Evolutionary conservation across 2,113 vertebrate genomes (phyloP).

Genomic region (Columbina picui): DNA sequence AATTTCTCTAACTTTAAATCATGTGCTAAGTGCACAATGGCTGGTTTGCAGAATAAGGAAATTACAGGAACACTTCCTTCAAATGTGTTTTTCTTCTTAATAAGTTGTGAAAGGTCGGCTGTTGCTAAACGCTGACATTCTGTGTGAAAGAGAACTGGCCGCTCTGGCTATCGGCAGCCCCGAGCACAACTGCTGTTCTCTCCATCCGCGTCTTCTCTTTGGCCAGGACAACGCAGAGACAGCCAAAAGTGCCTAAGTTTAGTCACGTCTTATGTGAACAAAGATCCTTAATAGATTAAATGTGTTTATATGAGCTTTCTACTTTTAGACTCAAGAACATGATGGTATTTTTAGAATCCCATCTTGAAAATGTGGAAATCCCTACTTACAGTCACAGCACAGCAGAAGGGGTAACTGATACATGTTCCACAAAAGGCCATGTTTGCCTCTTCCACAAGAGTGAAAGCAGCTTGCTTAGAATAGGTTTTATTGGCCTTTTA

Average conservation of each 20-base stretch:
- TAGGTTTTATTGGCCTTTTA: background rate
- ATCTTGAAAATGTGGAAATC: background rate
- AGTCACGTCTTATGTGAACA: background rate
- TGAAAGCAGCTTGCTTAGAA: background rate
- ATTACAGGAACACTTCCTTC: conserved; percentile 37
- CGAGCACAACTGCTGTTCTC: background rate
- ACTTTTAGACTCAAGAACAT: background rate
- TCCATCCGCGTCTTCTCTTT: background rate
- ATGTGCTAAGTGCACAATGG: background rate
- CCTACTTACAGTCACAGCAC: background rate
- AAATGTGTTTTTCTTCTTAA: background rate
- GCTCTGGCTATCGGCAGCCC: fast-evolving
- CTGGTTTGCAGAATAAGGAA: conserved; percentile 29
- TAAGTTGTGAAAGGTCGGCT: conserved; percentile 51
- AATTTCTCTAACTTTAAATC: background rate
- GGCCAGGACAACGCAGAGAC: fast-evolving
- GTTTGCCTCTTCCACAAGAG: background rate
- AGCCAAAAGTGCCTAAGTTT: background rate
- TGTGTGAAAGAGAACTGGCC: conserved; percentile 43
- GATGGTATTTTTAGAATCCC: background rate
- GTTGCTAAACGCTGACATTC: background rate
- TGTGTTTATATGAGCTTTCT: background rate
- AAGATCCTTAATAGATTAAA: background rate
- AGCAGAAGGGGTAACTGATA: background rate
- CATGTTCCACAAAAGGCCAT: background rate